Evolutionary conservation across 2,888 invertebrate genomes (phyloP).

Genomic region (Eucera pruinosa): DNA sequence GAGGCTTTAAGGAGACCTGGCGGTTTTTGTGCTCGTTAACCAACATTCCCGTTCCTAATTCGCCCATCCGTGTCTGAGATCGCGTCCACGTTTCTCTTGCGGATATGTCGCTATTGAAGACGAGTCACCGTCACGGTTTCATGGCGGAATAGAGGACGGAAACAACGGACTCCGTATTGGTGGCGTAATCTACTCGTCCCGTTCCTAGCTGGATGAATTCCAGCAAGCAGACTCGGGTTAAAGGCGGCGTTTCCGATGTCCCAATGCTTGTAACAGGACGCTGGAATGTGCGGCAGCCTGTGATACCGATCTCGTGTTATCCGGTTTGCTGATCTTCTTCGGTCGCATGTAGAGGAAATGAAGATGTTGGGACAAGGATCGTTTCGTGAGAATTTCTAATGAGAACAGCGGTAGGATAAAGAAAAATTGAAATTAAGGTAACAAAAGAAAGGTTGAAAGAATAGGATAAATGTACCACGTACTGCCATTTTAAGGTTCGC

Average conservation of each 20-base stretch:
- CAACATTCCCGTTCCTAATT: conserved; percentile 50
- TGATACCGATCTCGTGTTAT: conserved; percentile 66
- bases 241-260: conserved; percentile 60
- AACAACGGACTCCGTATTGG: conserved; percentile 57
- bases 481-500: too few relatives aligned
- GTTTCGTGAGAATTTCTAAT: conserved; percentile 20
- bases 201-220: conserved; percentile 62
- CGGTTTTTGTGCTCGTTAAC: conserved; percentile 47
- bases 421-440: too few relatives aligned
- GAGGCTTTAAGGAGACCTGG: conserved; percentile 30
- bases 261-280: conserved; percentile 56
- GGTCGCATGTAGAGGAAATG: conserved; percentile 22
- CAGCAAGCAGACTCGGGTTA: conserved; percentile 57
- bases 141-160: conserved; percentile 50
- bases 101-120: conserved; percentile 23
- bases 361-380: conserved; percentile 45
- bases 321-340: not conserved
- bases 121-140: conserved; percentile 43
- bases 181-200: conserved; percentile 38
- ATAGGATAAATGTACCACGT: too few relatives aligned
- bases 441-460: too few relatives aligned
- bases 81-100: not conserved
- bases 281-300: conserved; percentile 62
- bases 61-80: conserved; percentile 37
- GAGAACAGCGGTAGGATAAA: not conserved